Base-by-base conservation (phyloP, 2,888 invertebrate species). In the Dryococelus australis region DNA sequence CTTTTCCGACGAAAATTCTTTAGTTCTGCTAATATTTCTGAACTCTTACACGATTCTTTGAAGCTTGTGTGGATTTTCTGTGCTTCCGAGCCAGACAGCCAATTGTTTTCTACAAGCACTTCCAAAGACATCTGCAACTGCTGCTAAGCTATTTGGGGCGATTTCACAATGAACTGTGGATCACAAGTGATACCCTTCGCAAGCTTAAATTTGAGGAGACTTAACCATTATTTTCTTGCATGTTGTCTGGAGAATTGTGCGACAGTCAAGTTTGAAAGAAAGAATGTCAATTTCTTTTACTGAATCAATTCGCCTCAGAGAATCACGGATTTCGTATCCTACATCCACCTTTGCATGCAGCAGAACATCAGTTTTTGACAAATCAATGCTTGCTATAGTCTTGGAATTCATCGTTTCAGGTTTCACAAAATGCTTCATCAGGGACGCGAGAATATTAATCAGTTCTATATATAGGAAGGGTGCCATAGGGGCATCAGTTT, bases 401-500 rank as follows among this genome's bases (percentile, higher is more conserved):
- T 65, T 65, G 65, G 65, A 65, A 65, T 24, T 20, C 24, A 65
- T 65, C 16, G 20, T 65, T 24, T 65, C 65, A 65, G 65, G 20
- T 27, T 83, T 83, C 35, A 83, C 83, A 83, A 83, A 83, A 12
- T 43, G 83, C 8, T 43, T 83, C 83, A 83, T 27, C 28, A 83
- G 1, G 13, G 27, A 83, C 24, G 28, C 26, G 20, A 83, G 9
- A 28, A 83, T 83, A 24, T 83, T 83, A 27, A 27, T 83, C 20
- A 83, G 28, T 1, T 83, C 83, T 83, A 27, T 83, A 27, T 83
- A 28, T 13, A 83, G 10, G 43, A 88, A 88, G n/a, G 88, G 88
- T 28, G 84, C 88, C 88, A 89, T 86, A 20, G 87, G 88, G n/a
- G 47, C 43, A 27, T 88, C 83, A 24, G 87, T 84, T 65, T 89